Base-by-base conservation (phyloP, 2,888 invertebrate genomes). In the Zygogramma bicolorata region DNA sequence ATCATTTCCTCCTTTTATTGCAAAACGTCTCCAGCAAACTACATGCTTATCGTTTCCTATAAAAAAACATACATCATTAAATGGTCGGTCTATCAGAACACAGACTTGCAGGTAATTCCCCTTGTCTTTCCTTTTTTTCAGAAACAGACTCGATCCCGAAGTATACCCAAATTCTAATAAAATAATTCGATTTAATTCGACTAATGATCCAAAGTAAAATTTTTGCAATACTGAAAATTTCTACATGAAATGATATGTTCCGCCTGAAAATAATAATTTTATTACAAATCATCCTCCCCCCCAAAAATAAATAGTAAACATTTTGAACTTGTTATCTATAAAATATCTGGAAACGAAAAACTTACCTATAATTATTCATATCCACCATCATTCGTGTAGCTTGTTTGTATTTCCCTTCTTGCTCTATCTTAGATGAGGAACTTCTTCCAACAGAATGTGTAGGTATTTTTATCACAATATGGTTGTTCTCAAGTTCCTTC, bases 331-430 rank as follows among this genome's bases (percentile, higher is more conserved):
- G n/a, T 15, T 42, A 3, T 6, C 2, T 58, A 66, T 15, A 42
- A 62, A 49, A 10, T 22, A 40, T 57, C 38, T 18, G 15, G 15
- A 27, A 8, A 5, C 2, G 15, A 62, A 10, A 25, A n/a, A 68
- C 74, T 82, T 79, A 86, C 85, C 84, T 85, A 69, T 83, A 85
- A 80, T 84, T 86, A 72, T 85, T 82, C 68, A 87, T 85, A 77
- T 87, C 87, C 18, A 86, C 84, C 49, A 85, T 84, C 65, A 82
- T 85, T 71, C 84, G 84, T 3, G 86, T 82, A 13, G 87, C 87
- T 75, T 86, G 85, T 74, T 85, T 86, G 72, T 85, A 87, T 77
- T 87, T 84, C 13, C 86, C 86, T 75, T 87, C 87, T 57, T 87
- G 82, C 77, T 87, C 87, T 34, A 85, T 69, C 74, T 86, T 86